Conservation (phyloP, 2,888 invertebrate genomes). For the Drosophila ustulata region DNA sequence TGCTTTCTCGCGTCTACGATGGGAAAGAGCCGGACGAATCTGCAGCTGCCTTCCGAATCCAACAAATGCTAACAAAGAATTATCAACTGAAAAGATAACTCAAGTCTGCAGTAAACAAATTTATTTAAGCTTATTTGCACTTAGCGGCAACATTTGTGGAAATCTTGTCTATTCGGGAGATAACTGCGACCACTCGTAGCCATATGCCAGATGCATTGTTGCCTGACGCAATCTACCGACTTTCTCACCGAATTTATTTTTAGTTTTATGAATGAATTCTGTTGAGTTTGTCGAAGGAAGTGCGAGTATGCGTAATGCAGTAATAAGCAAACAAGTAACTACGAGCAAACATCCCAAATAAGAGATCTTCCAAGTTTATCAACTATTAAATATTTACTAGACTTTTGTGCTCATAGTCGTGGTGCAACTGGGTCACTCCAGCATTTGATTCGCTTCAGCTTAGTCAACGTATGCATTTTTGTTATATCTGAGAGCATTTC, state of each 20-base stretch:
- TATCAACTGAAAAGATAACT: conserved; percentile 51
- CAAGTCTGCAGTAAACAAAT: conserved; percentile 48
- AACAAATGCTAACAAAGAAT: conserved; percentile 26
- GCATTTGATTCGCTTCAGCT: conserved; percentile 6
- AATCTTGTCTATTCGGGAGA: conserved; percentile 53
- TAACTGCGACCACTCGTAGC: conserved; percentile 18
- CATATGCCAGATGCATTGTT: conserved; percentile 1
- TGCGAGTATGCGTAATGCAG: conserved; percentile 82
- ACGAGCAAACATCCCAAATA: conserved; percentile 24
- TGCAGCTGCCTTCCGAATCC: conserved; percentile 55
- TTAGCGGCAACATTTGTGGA: conserved; percentile 72
- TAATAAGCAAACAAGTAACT: conserved; percentile 71
- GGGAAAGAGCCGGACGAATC: conserved; percentile 44
- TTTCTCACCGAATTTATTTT: conserved; percentile 67
- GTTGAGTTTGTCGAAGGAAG: conserved; percentile 60
- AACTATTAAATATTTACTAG: conserved; percentile 59
- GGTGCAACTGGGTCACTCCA: conserved; percentile 67
- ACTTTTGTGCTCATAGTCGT: conserved; percentile 34
- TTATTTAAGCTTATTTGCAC: conserved; percentile 63
- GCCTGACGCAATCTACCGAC: conserved; percentile 35
- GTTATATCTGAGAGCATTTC: conserved; percentile 20
- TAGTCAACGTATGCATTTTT: conserved; percentile 13
- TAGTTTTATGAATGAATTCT: conserved; percentile 76
- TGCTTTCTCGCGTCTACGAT: conserved; percentile 28
- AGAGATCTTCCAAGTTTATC: conserved; percentile 60